A percentile compares a stretch with the other conserved stretches of the same genome.
Evolutionary conservation across 2,797 vertebrate genomes (phyloP).

Genomic region (Enteromius argenteus): DNA sequence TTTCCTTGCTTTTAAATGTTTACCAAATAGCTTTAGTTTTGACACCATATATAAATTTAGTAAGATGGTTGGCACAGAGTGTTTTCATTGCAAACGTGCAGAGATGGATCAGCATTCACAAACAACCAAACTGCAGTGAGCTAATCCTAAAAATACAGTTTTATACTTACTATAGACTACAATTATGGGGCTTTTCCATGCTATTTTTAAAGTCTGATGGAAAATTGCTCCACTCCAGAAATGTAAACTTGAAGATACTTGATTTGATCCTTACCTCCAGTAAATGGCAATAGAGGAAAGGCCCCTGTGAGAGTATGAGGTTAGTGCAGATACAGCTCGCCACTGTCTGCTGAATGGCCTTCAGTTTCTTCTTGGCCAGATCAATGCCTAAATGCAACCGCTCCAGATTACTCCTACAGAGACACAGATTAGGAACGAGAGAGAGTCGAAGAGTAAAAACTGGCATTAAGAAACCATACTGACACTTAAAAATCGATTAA

Average conservation of each 20-base stretch:
- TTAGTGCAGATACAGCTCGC: slow-evolving; percentile 98
- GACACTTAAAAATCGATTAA: background rate
- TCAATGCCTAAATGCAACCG: slow-evolving; percentile 89
- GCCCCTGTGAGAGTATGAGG: slow-evolving; percentile 94
- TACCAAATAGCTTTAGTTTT: background rate
- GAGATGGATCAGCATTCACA: background rate
- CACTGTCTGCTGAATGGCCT: slow-evolving; percentile 92
- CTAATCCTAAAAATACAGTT: background rate
- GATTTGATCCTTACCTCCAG: slow-evolving; percentile 84
- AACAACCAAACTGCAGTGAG: background rate
- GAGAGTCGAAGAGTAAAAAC: background rate
- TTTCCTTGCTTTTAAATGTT: background rate
- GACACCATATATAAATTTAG: background rate
- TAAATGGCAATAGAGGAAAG: slow-evolving; percentile 97
- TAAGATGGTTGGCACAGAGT: background rate
- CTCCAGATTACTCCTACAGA: slow-evolving; percentile 88
- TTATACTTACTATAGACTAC: background rate
- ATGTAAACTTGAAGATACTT: background rate
- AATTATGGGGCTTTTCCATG: background rate
- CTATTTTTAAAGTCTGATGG: background rate
- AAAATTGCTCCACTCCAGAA: background rate
- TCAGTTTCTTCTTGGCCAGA: slow-evolving; percentile 91
- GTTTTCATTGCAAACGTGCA: background rate
- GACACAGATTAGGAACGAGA: background rate
- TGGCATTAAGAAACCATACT: background rate